These are phyloP conservation scores for Pseudachorutes palmiensis DNA, from an alignment of 1,140 invertebrate genomes.

Conservation along the genomic window DNA sequence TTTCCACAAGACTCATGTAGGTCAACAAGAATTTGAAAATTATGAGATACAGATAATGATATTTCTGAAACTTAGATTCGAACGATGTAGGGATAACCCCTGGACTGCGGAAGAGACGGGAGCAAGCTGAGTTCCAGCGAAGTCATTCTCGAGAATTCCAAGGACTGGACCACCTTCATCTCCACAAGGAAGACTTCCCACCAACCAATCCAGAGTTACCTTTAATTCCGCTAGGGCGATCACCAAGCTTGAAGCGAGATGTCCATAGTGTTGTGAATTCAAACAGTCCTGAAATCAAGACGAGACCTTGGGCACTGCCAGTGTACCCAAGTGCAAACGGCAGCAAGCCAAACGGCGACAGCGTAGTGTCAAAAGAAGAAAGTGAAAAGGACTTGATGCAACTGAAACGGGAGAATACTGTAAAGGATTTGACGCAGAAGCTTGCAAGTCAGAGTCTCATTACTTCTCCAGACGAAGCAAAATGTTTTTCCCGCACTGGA, in stretches of 20 bases:
- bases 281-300: slow-evolving; percentile 47
- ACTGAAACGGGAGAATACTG: slow-evolving; percentile 64
- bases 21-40: slow-evolving; percentile 6
- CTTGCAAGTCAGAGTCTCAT: slow-evolving; percentile 59
- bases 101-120: slow-evolving; percentile 59
- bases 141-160: slow-evolving; percentile 63
- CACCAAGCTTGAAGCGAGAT: slow-evolving; percentile 30
- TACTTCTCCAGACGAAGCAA: slow-evolving; percentile 50
- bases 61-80: no score
- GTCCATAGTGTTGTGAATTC: slow-evolving; percentile 33
- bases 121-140: slow-evolving; percentile 68
- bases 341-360: slow-evolving; percentile 20
- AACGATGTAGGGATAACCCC: slow-evolving; percentile 63
- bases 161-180: slow-evolving; percentile 27
- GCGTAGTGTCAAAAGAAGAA: slow-evolving; percentile 26
- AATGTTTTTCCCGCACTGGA: slow-evolving; percentile 50
- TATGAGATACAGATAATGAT: no score
- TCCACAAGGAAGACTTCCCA: slow-evolving; percentile 13
- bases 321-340: slow-evolving; percentile 39
- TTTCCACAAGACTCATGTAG: slow-evolving; percentile 32
- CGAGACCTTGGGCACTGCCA: slow-evolving; percentile 56
- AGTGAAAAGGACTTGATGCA: slow-evolving; percentile 44
- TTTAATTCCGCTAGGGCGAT: slow-evolving; percentile 26
- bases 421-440: slow-evolving; percentile 78
- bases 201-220: slow-evolving; percentile 11